These are phyloP conservation scores for Tachycineta bicolor DNA, from an alignment of 2,113 vertebrate genomes.

Conservation along the genomic window DNA sequence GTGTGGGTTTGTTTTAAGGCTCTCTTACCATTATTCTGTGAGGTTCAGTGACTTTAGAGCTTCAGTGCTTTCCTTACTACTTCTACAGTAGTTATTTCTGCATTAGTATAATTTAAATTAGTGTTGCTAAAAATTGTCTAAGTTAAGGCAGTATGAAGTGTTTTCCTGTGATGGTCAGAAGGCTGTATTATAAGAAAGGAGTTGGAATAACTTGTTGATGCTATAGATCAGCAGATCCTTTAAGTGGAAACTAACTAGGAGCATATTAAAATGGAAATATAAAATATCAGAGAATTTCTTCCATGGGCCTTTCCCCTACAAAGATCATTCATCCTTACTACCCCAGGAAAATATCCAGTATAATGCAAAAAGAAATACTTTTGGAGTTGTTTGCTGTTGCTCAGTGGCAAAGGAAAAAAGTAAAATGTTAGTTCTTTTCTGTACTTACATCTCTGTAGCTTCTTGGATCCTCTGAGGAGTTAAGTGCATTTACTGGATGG, in stretches of 20 bases:
- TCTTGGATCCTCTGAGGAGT: constrained; percentile 15
- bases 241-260: not conserved
- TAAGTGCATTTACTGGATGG: constrained; percentile 1
- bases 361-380: not conserved
- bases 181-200: not conserved
- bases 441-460: constrained; percentile 71
- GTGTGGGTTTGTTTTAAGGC: not conserved
- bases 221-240: not conserved
- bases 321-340: not conserved
- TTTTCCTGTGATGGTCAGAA: not conserved
- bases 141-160: not conserved
- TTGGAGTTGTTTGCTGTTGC: not conserved
- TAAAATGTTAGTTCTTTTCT: not conserved
- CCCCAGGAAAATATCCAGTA: not conserved
- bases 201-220: not conserved
- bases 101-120: not conserved
- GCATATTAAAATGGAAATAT: not conserved
- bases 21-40: not conserved
- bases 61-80: not conserved
- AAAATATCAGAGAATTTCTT: not conserved
- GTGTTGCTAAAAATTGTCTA: not conserved
- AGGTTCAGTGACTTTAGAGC: not conserved
- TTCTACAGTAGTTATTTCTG: not conserved
- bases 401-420: not conserved
- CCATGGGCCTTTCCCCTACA: not conserved